Conservation (phyloP, 2,113 vertebrate genomes). For the Promerops cafer region DNA sequence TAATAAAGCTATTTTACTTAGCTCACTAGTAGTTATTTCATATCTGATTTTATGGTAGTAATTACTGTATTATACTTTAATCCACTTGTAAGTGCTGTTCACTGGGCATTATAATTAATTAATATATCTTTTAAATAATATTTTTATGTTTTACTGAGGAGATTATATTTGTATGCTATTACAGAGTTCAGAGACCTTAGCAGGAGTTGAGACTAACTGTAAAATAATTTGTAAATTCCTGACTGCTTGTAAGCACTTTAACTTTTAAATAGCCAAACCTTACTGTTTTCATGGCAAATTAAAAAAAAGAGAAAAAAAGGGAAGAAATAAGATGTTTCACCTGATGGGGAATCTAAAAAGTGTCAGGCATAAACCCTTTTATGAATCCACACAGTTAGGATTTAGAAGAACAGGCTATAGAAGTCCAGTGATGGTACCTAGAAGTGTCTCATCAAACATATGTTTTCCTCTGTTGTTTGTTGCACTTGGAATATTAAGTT, state of each 20-base stretch:
- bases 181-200: not conserved
- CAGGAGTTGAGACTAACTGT: not conserved
- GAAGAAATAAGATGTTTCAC: not conserved
- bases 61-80: constrained; percentile 3
- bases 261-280: not conserved
- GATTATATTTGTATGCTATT: not conserved
- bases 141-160: not conserved
- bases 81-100: not conserved
- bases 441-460: not conserved
- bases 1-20: constrained; percentile 14
- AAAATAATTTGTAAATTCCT: not conserved
- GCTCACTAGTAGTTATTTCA: not conserved
- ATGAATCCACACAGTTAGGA: not conserved
- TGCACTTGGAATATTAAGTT: not conserved
- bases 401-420: not conserved
- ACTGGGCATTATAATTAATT: not conserved
- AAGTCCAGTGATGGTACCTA: not conserved
- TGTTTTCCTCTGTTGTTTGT: not conserved
- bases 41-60: constrained; percentile 17
- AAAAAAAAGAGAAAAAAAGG: not conserved
- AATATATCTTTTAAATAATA: not conserved
- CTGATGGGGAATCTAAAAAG: not conserved
- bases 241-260: not conserved
- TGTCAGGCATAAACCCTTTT: not conserved
- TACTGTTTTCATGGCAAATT: not conserved